phyloP scores from a whole-genome alignment of 1,140 invertebrate species.

The Dendroctonus valens region DNA sequence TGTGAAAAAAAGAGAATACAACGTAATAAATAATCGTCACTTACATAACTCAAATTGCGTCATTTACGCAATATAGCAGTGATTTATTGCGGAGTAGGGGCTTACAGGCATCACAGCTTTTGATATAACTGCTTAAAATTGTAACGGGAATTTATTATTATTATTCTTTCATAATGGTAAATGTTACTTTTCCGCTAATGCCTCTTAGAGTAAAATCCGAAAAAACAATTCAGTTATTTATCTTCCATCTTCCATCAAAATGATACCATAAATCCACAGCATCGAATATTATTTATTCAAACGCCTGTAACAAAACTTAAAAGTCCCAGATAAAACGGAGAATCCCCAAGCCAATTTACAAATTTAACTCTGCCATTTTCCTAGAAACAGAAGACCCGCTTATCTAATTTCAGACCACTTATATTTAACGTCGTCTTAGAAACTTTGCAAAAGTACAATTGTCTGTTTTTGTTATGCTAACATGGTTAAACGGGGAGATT shows the following conservation, averaged over 20 bases:
- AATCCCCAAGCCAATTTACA: background rate
- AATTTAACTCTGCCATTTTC: background rate
- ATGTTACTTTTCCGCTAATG: too few relatives aligned
- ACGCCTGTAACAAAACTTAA: too few relatives aligned
- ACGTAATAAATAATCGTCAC: conserved; percentile 5
- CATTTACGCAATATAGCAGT: conserved; percentile 1
- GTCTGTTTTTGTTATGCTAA: conserved; percentile 3
- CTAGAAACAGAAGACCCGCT: background rate
- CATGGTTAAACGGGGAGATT: conserved; percentile 1
- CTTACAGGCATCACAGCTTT: too few relatives aligned
- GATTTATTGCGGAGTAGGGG: background rate
- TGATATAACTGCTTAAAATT: too few relatives aligned
- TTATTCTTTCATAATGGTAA: too few relatives aligned
- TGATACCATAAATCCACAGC: too few relatives aligned
- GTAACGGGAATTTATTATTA: too few relatives aligned
- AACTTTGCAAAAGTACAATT: conserved; percentile 4
- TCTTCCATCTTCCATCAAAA: too few relatives aligned
- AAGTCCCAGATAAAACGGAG: too few relatives aligned
- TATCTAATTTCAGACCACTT: background rate
- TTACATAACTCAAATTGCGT: conserved; percentile 5
- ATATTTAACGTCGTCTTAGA: background rate
- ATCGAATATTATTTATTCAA: too few relatives aligned
- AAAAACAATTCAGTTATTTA: too few relatives aligned
- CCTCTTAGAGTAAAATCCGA: too few relatives aligned
- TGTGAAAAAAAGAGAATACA: background rate